These are phyloP conservation scores for Hydrochoerus hydrochaeris DNA, from an alignment of 2,113 vertebrate species.

Conservation along the genomic window DNA sequence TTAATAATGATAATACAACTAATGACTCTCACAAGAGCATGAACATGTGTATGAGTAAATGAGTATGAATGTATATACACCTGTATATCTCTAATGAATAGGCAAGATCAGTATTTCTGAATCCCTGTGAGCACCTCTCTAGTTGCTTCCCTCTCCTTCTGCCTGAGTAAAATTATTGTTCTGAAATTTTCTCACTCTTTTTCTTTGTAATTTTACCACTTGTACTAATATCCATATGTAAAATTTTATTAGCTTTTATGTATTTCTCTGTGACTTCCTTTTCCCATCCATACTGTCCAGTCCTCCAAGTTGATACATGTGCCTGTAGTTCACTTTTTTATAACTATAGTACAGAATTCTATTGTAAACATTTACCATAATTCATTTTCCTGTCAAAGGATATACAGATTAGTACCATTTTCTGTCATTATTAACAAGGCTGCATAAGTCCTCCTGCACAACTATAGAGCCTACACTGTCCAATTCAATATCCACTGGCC, in stretches of 20 bases:
- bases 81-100: neutral
- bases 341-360: neutral
- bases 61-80: neutral
- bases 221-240: neutral
- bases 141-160: neutral
- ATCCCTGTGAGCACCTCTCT: neutral
- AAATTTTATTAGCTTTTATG: neutral
- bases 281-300: neutral
- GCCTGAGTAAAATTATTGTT: neutral
- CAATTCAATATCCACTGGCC: neutral
- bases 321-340: neutral
- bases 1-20: neutral
- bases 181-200: neutral
- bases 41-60: neutral
- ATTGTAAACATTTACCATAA: neutral
- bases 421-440: neutral
- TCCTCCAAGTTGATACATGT: neutral
- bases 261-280: neutral
- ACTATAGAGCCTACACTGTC: neutral
- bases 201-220: conserved; percentile 1
- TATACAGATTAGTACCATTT: neutral
- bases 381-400: conserved; percentile 21
- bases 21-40: neutral
- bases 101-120: neutral
- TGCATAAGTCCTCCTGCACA: neutral